Conservation (phyloP, 1,140 invertebrate genomes). For the Oedothorax gibbosus region DNA sequence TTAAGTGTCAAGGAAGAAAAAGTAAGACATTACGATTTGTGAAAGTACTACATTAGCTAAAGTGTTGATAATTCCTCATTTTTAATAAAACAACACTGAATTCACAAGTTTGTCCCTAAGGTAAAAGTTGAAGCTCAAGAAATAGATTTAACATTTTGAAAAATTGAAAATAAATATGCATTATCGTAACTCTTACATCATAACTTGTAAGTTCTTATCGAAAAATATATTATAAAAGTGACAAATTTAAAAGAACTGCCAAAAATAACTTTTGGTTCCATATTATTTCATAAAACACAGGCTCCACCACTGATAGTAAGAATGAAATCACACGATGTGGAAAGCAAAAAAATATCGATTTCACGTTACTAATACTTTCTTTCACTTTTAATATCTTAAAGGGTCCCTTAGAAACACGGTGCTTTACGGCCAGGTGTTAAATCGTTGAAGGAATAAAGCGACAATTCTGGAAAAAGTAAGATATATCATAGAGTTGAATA, state of each 20-base stretch:
- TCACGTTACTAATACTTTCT: slow-evolving; percentile 16
- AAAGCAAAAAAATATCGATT: slow-evolving; percentile 29
- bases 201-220: too few relatives aligned
- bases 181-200: too few relatives aligned
- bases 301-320: slow-evolving; percentile 19
- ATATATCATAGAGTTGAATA: slow-evolving; percentile 2
- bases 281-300: background rate
- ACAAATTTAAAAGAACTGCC: slow-evolving; percentile 6
- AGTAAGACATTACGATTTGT: too few relatives aligned
- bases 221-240: background rate
- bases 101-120: too few relatives aligned
- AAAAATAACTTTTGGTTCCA: background rate
- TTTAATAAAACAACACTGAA: too few relatives aligned
- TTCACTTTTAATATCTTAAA: slow-evolving; percentile 35
- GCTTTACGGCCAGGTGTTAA: slow-evolving; percentile 37
- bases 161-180: too few relatives aligned
- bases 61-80: too few relatives aligned
- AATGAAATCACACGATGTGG: slow-evolving; percentile 8
- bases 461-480: background rate
- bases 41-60: too few relatives aligned
- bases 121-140: too few relatives aligned
- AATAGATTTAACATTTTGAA: too few relatives aligned
- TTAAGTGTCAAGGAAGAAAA: too few relatives aligned
- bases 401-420: slow-evolving; percentile 9
- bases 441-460: slow-evolving; percentile 26